phyloP scores from a whole-genome alignment of 2,888 invertebrate species.

The Lasioglossum lativentre region DNA sequence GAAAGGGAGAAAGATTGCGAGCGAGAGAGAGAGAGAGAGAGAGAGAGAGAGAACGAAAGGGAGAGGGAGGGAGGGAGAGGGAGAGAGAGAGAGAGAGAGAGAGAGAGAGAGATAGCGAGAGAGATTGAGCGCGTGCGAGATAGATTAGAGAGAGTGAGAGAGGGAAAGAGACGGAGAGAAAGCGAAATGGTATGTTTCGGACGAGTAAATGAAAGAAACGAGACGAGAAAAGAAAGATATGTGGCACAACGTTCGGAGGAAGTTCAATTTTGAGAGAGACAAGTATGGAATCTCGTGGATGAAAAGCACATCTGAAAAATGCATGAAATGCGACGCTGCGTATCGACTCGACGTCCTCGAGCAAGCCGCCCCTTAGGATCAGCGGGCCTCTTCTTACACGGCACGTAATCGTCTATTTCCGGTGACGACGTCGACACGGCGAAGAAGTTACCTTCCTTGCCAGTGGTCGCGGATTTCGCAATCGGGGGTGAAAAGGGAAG shows the following conservation, averaged over 20 bases:
- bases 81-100: constrained; percentile 27
- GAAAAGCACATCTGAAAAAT: constrained; percentile 50
- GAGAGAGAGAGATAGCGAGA: constrained; percentile 26
- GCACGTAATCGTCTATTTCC: constrained; percentile 52
- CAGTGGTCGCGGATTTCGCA: constrained; percentile 54
- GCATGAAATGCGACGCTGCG: constrained; percentile 66
- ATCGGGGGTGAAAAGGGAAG: constrained; percentile 38
- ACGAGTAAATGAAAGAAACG: constrained; percentile 39
- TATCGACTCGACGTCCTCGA: constrained; percentile 61
- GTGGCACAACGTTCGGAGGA: constrained; percentile 37
- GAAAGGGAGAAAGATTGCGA: constrained; percentile 24
- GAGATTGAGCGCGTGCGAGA: constrained; percentile 22
- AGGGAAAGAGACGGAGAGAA: constrained; percentile 42
- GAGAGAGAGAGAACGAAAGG: constrained; percentile 22
- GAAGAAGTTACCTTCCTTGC: constrained; percentile 66
- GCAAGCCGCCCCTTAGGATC: constrained; percentile 68
- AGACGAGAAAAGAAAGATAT: constrained; percentile 24
- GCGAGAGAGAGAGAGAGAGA: constrained; percentile 24
- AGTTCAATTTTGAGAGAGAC: constrained; percentile 22
- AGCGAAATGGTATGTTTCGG: constrained; percentile 45
- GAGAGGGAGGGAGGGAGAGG: constrained; percentile 1
- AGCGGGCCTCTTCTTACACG: constrained; percentile 63
- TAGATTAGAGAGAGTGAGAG: constrained; percentile 28
- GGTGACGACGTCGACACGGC: constrained; percentile 64
- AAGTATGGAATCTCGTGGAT: constrained; percentile 55